phyloP scores from a whole-genome alignment of 2,113 vertebrate species.

The Tragelaphus buxtoni region DNA sequence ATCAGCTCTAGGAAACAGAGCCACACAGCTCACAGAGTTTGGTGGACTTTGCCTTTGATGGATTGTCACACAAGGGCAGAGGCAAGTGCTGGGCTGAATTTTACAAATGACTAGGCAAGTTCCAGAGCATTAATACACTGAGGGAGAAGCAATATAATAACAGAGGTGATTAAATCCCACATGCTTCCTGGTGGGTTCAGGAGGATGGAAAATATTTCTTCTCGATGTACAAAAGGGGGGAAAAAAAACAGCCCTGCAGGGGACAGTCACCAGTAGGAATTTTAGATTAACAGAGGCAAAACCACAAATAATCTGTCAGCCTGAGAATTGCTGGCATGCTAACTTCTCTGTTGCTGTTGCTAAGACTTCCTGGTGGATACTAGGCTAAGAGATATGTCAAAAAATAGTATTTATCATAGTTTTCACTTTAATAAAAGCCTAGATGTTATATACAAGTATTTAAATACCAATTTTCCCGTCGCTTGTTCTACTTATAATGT shows the following conservation, averaged over 20 bases:
- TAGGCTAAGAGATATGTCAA: not conserved
- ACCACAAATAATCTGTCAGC: not conserved
- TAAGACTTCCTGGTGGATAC: slow-evolving; percentile 15
- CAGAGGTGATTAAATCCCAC: slow-evolving; percentile 36
- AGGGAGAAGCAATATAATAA: slow-evolving; percentile 6
- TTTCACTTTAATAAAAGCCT: slow-evolving; percentile 49
- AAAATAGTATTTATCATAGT: slow-evolving; percentile 17
- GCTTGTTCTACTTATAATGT: slow-evolving; percentile 17
- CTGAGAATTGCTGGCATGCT: not conserved
- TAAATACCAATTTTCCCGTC: slow-evolving; percentile 18
- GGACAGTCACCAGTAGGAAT: slow-evolving; percentile 26
- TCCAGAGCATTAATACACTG: not conserved
- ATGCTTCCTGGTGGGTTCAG: slow-evolving; percentile 2
- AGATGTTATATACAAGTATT: not conserved
- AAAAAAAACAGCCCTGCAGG: not conserved
- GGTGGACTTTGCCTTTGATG: not conserved
- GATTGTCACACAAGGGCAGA: not conserved
- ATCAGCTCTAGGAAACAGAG: not conserved
- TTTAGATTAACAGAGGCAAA: slow-evolving; percentile 35
- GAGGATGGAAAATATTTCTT: slow-evolving; percentile 45
- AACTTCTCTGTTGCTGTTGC: not conserved
- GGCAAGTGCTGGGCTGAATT: slow-evolving; percentile 19
- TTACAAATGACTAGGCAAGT: slow-evolving; percentile 47
- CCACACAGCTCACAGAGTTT: not conserved
- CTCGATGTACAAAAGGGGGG: not conserved